phyloP scores from a whole-genome alignment of 2,113 vertebrate species.

The Mystacornis crossleyi region DNA sequence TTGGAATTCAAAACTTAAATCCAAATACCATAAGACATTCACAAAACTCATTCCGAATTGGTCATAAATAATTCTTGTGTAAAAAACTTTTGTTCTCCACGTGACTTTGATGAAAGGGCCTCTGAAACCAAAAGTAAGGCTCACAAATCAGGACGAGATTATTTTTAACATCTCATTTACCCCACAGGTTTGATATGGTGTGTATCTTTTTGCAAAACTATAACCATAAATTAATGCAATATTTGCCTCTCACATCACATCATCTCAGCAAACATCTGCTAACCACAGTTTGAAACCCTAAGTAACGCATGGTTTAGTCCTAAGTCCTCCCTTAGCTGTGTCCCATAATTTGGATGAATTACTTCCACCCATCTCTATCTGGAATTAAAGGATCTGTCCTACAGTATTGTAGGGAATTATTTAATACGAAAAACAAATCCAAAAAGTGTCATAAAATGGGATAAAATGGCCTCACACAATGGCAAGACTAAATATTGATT shows the following conservation, averaged over 20 bases:
- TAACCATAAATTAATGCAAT: neutral
- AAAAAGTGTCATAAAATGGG: neutral
- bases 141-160: neutral
- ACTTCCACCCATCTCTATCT: neutral
- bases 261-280: neutral
- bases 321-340: neutral
- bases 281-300: neutral
- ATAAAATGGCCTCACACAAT: neutral
- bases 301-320: neutral
- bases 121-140: neutral
- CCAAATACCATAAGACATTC: neutral
- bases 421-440: neutral
- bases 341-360: neutral
- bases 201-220: neutral
- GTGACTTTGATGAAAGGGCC: neutral
- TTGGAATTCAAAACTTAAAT: neutral
- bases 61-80: rapidly evolving
- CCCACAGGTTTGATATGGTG: neutral
- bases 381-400: neutral
- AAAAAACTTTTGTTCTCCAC: neutral
- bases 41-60: rapidly evolving
- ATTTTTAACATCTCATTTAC: neutral
- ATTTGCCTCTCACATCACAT: neutral
- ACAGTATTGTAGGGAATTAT: neutral
- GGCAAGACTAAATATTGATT: neutral